These are phyloP conservation scores for Pachycephala philippinensis DNA, from an alignment of 2,113 vertebrate species.

Conservation along the genomic window DNA sequence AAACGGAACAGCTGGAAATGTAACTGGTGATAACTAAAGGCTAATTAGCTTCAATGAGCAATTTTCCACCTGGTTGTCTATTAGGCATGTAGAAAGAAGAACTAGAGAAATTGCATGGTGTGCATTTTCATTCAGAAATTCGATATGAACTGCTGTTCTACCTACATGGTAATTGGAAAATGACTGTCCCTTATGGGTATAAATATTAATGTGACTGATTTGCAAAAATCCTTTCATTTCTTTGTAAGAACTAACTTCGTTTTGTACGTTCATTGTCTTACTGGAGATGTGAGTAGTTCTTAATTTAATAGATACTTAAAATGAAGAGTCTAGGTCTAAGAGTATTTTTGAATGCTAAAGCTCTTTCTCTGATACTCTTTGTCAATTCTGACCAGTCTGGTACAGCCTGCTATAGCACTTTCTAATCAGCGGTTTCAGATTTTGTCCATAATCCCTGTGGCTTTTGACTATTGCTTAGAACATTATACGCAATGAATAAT, in stretches of 20 bases:
- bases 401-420: neutral
- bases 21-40: conserved; percentile 9
- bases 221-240: neutral
- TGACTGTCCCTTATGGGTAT: neutral
- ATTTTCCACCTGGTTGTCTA: conserved; percentile 31
- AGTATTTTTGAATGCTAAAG: neutral
- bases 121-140: conserved; percentile 19
- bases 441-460: neutral
- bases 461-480: neutral
- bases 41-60: conserved; percentile 21
- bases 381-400: neutral
- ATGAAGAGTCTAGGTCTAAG: neutral
- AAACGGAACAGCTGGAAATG: conserved; percentile 45
- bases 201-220: conserved; percentile 26
- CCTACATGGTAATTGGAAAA: neutral
- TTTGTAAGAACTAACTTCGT: neutral
- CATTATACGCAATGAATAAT: neutral
- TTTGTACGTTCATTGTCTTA: neutral
- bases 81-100: neutral
- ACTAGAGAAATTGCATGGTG: neutral
- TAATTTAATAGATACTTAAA: neutral
- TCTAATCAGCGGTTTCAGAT: neutral
- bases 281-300: neutral
- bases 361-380: neutral
- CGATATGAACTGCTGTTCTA: neutral